Evolutionary conservation across 1,140 invertebrate genomes (phyloP).

Genomic region (Nymphalis io): DNA sequence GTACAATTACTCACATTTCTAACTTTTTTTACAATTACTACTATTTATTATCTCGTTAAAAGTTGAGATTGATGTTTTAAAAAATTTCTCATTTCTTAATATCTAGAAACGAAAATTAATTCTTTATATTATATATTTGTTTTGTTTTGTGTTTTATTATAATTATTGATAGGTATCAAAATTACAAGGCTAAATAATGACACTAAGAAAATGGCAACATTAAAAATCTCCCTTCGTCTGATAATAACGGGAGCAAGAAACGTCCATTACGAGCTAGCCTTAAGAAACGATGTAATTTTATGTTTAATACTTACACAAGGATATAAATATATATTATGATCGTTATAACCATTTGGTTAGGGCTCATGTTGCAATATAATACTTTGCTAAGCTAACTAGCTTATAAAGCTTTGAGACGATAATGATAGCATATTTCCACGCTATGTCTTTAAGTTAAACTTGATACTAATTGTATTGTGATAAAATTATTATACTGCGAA

Average conservation of each 20-base stretch:
- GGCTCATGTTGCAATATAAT: not conserved
- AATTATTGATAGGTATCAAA: too few species aligned
- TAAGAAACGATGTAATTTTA: not conserved
- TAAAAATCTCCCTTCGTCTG: constrained; percentile 7
- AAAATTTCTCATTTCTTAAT: too few species aligned
- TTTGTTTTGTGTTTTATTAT: too few species aligned
- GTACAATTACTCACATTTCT: too few species aligned
- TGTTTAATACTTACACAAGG: not conserved
- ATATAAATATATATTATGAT: not conserved
- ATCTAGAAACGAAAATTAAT: too few species aligned
- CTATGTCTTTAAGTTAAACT: constrained; percentile 1
- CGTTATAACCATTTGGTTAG: constrained; percentile 7
- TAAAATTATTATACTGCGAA: not conserved
- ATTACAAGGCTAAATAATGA: too few species aligned
- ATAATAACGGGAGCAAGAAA: constrained; percentile 11
- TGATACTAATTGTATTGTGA: constrained; percentile 5
- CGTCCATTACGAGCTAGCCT: constrained; percentile 1
- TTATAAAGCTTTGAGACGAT: constrained; percentile 18
- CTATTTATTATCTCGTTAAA: too few species aligned
- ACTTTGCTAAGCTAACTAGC: constrained; percentile 15
- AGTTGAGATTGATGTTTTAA: too few species aligned
- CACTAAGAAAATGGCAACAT: not conserved
- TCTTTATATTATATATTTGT: too few species aligned
- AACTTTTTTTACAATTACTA: too few species aligned
- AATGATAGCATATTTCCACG: constrained; percentile 24